Percentiles rank a stretch among this genome's conserved stretches.
Evolutionary conservation across 2,888 invertebrate genomes (phyloP).

Genomic region (Tinea pellionella): DNA sequence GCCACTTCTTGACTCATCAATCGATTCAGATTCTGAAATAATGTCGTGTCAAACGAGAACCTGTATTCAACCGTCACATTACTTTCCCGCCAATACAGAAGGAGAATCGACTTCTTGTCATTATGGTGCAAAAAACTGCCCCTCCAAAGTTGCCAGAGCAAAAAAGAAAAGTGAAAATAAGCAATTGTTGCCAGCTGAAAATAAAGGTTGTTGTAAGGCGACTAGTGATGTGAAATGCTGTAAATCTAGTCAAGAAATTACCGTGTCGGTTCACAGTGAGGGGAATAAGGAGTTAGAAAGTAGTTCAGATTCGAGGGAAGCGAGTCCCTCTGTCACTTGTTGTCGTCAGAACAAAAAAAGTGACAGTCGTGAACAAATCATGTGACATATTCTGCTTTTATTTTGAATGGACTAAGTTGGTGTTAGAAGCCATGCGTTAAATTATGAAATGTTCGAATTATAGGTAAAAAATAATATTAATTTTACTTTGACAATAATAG

Average conservation of each 20-base stretch:
- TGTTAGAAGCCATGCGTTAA: too few species aligned
- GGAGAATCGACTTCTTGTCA: slow-evolving; percentile 36
- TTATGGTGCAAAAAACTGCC: slow-evolving; percentile 52
- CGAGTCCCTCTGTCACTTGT: slow-evolving; percentile 50
- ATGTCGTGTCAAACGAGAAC: slow-evolving; percentile 54
- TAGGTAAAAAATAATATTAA: too few species aligned
- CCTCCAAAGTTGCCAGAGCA: slow-evolving; percentile 47
- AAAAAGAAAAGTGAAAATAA: slow-evolving; percentile 46
- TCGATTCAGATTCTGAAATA: slow-evolving; percentile 45
- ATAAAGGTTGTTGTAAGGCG: slow-evolving; percentile 40
- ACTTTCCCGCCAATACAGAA: slow-evolving; percentile 31
- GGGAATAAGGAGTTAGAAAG: slow-evolving; percentile 15
- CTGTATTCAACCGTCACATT: slow-evolving; percentile 57
- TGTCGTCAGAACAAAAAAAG: slow-evolving; percentile 39
- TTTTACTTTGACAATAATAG: too few species aligned
- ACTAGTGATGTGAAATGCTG: slow-evolving; percentile 27
- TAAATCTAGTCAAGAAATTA: slow-evolving; percentile 24
- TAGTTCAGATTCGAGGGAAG: slow-evolving; percentile 30
- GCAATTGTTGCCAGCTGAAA: slow-evolving; percentile 39
- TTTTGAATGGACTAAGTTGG: neutral
- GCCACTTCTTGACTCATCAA: slow-evolving; percentile 42
- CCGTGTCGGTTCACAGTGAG: slow-evolving; percentile 22
- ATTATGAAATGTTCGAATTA: neutral
- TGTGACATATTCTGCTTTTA: slow-evolving; percentile 18
- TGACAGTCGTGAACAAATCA: slow-evolving; percentile 55